Evolutionary conservation across 2,113 vertebrate genomes (phyloP).

Genomic region (Rhinopomastus cyanomelas): DNA sequence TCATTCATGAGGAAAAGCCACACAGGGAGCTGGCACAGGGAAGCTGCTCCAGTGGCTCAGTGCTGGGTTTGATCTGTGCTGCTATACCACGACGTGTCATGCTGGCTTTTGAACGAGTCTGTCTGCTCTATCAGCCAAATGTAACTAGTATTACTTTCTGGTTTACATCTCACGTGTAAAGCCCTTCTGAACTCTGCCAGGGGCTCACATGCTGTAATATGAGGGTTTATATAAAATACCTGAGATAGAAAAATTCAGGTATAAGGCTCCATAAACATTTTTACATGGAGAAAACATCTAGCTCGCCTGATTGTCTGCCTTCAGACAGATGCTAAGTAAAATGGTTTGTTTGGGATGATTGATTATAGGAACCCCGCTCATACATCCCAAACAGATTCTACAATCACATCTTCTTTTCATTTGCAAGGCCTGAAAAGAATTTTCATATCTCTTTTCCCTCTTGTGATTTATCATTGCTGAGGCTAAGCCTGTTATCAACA

Average conservation of each 20-base stretch:
- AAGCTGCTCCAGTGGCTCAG: neutral
- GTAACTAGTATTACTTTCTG: neutral
- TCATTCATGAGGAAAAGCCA: constrained; percentile 12
- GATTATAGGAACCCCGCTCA: constrained; percentile 67
- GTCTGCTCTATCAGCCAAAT: neutral
- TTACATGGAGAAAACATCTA: constrained; percentile 13
- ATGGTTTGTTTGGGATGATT: constrained; percentile 74
- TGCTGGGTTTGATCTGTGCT: neutral
- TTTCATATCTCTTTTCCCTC: constrained; percentile 71
- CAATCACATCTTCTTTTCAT: constrained; percentile 79
- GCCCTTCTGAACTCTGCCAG: neutral
- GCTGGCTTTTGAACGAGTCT: neutral
- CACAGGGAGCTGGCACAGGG: neutral
- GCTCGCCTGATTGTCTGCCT: constrained; percentile 18
- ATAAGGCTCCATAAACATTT: constrained; percentile 1
- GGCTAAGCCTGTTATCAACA: constrained; percentile 75
- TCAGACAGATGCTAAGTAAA: constrained; percentile 71
- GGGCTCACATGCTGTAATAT: neutral
- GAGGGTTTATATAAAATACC: neutral
- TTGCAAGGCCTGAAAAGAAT: constrained; percentile 73
- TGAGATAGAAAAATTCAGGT: constrained; percentile 9
- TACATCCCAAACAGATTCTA: constrained; percentile 68
- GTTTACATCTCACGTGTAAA: neutral
- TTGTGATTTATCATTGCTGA: constrained; percentile 76
- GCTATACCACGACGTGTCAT: neutral